Evolutionary conservation across 2,888 invertebrate species (phyloP).

Genomic region (Deroplatys truncata): DNA sequence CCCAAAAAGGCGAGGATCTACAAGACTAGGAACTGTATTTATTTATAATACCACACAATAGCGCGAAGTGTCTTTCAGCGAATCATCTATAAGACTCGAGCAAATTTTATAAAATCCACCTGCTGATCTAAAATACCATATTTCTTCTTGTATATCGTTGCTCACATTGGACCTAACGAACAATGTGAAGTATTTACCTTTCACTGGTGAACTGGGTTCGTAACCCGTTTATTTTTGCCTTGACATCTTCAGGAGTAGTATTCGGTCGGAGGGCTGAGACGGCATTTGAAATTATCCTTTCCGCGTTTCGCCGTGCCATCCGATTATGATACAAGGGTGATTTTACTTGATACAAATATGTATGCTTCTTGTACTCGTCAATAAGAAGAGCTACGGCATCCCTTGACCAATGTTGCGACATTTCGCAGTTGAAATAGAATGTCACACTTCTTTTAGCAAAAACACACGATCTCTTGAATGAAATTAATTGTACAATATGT

Average conservation of each 20-base stretch:
- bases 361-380: not conserved
- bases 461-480: not conserved
- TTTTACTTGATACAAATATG: not conserved
- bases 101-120: too few relatives aligned
- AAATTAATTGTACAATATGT: not conserved
- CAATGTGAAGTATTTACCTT: not conserved
- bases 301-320: not conserved
- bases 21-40: too few relatives aligned
- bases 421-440: not conserved
- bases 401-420: not conserved
- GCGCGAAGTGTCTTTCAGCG: too few relatives aligned
- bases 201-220: not conserved
- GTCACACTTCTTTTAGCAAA: too few relatives aligned
- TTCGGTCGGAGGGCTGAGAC: not conserved
- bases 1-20: too few relatives aligned
- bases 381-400: not conserved
- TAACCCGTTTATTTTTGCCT: not conserved
- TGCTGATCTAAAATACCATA: too few relatives aligned
- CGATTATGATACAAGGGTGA: not conserved
- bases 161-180: too few relatives aligned
- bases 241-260: not conserved
- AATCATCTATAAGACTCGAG: too few relatives aligned
- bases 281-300: not conserved
- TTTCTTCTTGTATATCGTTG: too few relatives aligned
- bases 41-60: too few relatives aligned